These are phyloP conservation scores for Sphyrna mokarran DNA, from an alignment of 2,113 vertebrate genomes.

Conservation along the genomic window DNA sequence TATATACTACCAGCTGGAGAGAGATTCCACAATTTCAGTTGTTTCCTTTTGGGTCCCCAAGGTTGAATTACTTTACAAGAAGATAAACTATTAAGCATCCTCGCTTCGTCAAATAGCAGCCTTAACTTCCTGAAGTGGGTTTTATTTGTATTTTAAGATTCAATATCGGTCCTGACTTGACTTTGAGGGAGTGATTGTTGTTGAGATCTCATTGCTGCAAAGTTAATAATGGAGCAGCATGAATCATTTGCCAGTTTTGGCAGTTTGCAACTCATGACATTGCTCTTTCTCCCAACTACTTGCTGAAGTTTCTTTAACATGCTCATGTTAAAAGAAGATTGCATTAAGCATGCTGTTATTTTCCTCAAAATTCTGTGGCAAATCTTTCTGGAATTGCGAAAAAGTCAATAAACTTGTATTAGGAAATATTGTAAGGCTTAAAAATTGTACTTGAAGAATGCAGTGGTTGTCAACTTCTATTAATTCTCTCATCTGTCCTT, in stretches of 20 bases:
- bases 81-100: neutral
- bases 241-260: neutral
- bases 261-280: neutral
- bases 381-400: neutral
- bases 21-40: neutral
- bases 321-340: too few relatives aligned
- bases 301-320: neutral
- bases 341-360: neutral
- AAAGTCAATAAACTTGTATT: neutral
- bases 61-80: neutral
- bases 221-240: neutral
- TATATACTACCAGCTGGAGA: neutral
- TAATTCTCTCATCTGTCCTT: neutral
- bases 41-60: neutral
- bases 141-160: neutral
- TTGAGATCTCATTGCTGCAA: neutral
- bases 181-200: neutral
- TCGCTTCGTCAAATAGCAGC: neutral
- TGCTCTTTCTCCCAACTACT: neutral
- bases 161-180: neutral
- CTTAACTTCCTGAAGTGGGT: neutral
- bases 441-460: neutral
- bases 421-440: neutral
- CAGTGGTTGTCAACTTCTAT: neutral
- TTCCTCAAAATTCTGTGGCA: neutral